A percentile compares a stretch with the other conserved stretches of the same genome.
These are phyloP conservation scores for Pseudolaguvia tuberculata DNA, from an alignment of 2,113 vertebrate species.

Conservation along the genomic window DNA sequence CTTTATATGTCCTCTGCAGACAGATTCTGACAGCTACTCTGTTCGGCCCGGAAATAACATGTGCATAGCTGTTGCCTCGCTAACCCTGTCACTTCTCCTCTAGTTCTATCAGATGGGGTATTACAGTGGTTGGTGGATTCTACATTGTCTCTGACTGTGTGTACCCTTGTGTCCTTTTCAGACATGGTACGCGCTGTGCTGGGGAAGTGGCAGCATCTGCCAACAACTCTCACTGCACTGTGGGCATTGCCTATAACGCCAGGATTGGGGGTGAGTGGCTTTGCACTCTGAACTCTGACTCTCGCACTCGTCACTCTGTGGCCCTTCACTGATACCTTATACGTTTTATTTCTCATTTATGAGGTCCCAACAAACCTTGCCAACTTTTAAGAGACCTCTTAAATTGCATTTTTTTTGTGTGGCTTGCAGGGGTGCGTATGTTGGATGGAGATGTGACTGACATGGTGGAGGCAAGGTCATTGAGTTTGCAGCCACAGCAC, in stretches of 20 bases:
- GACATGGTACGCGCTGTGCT: constrained; percentile 97
- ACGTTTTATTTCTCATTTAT: neutral
- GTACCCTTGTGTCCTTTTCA: constrained; percentile 59
- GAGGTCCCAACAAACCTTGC: neutral
- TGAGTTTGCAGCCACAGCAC: constrained; percentile 92
- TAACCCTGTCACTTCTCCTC: constrained; percentile 10
- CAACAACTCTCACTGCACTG: constrained; percentile 97
- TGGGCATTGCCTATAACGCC: constrained; percentile 96
- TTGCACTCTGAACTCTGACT: constrained; percentile 6
- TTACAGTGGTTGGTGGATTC: constrained; percentile 29
- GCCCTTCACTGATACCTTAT: neutral
- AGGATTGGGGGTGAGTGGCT: constrained; percentile 86
- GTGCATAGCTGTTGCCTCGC: constrained; percentile 45
- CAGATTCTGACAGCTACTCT: constrained; percentile 29
- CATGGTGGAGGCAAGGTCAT: constrained; percentile 97
- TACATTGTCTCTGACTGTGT: neutral
- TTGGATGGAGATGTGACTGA: constrained; percentile 97
- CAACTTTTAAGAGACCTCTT: neutral
- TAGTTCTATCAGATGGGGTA: neutral
- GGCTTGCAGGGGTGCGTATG: constrained; percentile 85
- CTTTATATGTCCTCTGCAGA: constrained; percentile 29
- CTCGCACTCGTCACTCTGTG: neutral
- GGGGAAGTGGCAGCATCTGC: constrained; percentile 95
- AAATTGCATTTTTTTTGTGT: neutral
- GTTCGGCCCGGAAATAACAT: constrained; percentile 33